A percentile compares a stretch with the other conserved stretches of the same genome.
phyloP scores from a whole-genome alignment of 2,888 invertebrate genomes.

The Dasysyrphus tricinctus region DNA sequence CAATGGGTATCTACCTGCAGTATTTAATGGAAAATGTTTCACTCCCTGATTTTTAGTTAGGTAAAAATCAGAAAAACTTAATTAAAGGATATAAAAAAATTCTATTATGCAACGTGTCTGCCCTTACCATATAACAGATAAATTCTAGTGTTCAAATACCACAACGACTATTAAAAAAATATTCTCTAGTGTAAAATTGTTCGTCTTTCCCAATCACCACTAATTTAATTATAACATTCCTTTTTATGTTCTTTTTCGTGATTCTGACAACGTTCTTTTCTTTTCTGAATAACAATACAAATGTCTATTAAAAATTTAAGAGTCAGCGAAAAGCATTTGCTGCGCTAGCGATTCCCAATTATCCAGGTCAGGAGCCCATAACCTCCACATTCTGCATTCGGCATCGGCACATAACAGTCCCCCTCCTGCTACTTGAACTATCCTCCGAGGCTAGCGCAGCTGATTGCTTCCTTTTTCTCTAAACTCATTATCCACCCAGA shows the following conservation, averaged over 20 bases:
- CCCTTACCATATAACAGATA: neutral
- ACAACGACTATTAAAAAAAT: no score
- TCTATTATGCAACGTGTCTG: no score
- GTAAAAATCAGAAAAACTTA: no score
- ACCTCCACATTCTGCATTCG: slow-evolving; percentile 14
- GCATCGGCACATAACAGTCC: neutral
- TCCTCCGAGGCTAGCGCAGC: slow-evolving; percentile 15
- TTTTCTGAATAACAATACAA: slow-evolving; percentile 10
- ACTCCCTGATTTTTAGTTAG: no score
- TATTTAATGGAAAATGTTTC: no score
- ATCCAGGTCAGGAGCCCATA: slow-evolving; percentile 55
- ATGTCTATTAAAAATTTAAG: slow-evolving; percentile 38
- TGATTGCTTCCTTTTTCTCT: slow-evolving; percentile 50
- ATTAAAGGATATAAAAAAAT: no score
- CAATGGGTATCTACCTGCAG: no score
- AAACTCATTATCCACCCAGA: slow-evolving; percentile 51
- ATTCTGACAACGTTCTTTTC: neutral
- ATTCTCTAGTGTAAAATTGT: neutral
- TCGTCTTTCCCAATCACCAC: neutral
- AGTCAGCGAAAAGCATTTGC: slow-evolving; percentile 24
- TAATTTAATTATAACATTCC: slow-evolving; percentile 22
- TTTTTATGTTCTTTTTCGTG: neutral
- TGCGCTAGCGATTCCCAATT: slow-evolving; percentile 4
- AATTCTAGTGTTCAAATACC: neutral
- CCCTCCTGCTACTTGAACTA: slow-evolving; percentile 16